Conservation (phyloP, 2,888 invertebrate species). For the Torymus tubicola region DNA sequence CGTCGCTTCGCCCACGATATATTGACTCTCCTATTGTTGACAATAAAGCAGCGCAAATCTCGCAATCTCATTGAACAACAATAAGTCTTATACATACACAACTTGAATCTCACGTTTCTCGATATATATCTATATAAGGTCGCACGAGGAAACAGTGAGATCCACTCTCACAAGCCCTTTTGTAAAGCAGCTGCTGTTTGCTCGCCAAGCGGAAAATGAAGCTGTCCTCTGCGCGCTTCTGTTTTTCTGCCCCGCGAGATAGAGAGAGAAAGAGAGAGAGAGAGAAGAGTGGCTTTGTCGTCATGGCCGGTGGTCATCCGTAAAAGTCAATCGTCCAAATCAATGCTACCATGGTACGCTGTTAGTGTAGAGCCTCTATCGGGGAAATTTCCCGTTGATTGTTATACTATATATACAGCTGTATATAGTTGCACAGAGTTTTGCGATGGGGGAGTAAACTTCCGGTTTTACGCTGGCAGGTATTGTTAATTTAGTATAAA, state of each 20-base stretch:
- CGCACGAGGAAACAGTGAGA: background rate
- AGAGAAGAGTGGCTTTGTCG: too few relatives aligned
- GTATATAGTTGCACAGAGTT: background rate
- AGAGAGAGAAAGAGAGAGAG: too few relatives aligned
- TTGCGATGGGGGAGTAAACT: background rate
- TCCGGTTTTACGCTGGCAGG: background rate
- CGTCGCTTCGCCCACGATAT: too few relatives aligned
- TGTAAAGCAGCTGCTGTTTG: conserved; percentile 17
- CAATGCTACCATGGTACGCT: background rate
- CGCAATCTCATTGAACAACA: too few relatives aligned
- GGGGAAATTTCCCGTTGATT: conserved; percentile 21
- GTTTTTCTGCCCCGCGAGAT: background rate
- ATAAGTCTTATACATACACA: background rate
- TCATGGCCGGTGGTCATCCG: conserved; percentile 25
- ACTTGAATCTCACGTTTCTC: background rate
- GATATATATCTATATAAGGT: conserved; percentile 10
- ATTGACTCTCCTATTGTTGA: too few relatives aligned
- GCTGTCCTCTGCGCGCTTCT: conserved; percentile 21
- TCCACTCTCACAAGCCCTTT: background rate
- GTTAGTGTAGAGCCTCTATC: too few relatives aligned
- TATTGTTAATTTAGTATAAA: too few relatives aligned
- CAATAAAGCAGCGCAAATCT: too few relatives aligned
- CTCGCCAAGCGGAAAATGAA: conserved; percentile 47
- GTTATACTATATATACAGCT: too few relatives aligned
- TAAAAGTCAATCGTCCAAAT: conserved; percentile 43